A percentile compares a stretch with the other conserved stretches of the same genome.
Conservation (phyloP, 2,113 vertebrate species). For the Paramisgurnus dabryanus region DNA sequence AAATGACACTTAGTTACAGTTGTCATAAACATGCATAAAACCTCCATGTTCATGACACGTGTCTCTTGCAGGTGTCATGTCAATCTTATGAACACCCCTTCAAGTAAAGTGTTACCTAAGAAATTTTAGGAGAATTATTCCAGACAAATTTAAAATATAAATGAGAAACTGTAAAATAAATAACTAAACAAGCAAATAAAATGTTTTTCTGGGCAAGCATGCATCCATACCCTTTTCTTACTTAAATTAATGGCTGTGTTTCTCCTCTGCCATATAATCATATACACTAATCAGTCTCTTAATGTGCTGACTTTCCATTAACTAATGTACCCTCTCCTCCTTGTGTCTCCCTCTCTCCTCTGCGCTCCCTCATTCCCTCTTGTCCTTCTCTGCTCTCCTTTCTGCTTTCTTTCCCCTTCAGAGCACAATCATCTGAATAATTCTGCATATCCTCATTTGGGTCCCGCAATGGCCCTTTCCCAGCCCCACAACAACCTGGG, state of each 20-base stretch:
- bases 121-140: too few species aligned
- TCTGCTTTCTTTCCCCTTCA: slow-evolving; percentile 48
- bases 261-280: slow-evolving; percentile 13
- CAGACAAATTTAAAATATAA: too few species aligned
- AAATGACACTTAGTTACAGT: too few species aligned
- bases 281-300: background rate
- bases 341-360: background rate
- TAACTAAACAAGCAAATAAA: background rate
- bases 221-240: background rate
- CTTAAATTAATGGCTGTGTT: slow-evolving; percentile 4
- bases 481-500: slow-evolving; percentile 80
- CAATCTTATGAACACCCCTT: too few species aligned
- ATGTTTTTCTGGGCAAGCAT: background rate
- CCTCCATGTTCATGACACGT: too few species aligned
- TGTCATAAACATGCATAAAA: too few species aligned
- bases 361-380: slow-evolving; percentile 27
- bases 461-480: slow-evolving; percentile 73
- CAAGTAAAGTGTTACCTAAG: too few species aligned
- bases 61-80: too few species aligned
- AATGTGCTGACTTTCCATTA: slow-evolving; percentile 29
- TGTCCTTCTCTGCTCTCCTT: background rate
- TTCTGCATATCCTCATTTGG: slow-evolving; percentile 70
- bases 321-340: slow-evolving; percentile 12
- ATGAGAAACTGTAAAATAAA: background rate
- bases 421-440: slow-evolving; percentile 79